phyloP scores from a whole-genome alignment of 2,888 invertebrate genomes.

The Aradus depressus region DNA sequence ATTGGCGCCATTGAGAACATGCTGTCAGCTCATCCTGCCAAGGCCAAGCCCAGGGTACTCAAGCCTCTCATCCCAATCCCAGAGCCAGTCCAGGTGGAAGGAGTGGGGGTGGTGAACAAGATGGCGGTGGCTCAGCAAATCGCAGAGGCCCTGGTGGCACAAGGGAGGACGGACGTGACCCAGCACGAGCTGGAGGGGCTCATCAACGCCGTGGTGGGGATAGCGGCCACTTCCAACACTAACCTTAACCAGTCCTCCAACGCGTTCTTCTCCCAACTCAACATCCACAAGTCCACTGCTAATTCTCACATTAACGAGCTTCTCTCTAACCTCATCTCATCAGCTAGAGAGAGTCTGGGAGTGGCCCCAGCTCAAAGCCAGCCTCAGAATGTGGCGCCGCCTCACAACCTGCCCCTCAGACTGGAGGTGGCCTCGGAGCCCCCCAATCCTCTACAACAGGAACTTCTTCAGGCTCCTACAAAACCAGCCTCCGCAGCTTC shows the following conservation, averaged over 20 bases:
- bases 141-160: constrained; percentile 63
- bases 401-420: not conserved
- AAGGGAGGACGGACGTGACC: constrained; percentile 70
- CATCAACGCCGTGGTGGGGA: constrained; percentile 64
- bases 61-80: constrained; percentile 26
- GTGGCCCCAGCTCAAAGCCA: not conserved
- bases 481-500: too few species aligned
- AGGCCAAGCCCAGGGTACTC: constrained; percentile 9
- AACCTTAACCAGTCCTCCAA: constrained; percentile 27
- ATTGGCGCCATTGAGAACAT: constrained; percentile 60
- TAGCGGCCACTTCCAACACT: constrained; percentile 44
- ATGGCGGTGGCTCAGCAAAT: constrained; percentile 70
- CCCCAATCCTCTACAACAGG: not conserved
- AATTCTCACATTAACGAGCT: constrained; percentile 23
- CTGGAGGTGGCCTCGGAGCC: not conserved
- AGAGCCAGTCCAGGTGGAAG: constrained; percentile 48
- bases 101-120: constrained; percentile 63
- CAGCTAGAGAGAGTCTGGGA: constrained; percentile 13
- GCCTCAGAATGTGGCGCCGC: too few species aligned
- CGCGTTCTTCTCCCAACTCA: constrained; percentile 19
- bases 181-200: constrained; percentile 66
- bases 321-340: constrained; percentile 18
- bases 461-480: too few species aligned
- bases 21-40: constrained; percentile 53
- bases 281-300: constrained; percentile 26